These are phyloP conservation scores for Megalurothrips usitatus DNA, from an alignment of 2,888 invertebrate species.

Conservation along the genomic window DNA sequence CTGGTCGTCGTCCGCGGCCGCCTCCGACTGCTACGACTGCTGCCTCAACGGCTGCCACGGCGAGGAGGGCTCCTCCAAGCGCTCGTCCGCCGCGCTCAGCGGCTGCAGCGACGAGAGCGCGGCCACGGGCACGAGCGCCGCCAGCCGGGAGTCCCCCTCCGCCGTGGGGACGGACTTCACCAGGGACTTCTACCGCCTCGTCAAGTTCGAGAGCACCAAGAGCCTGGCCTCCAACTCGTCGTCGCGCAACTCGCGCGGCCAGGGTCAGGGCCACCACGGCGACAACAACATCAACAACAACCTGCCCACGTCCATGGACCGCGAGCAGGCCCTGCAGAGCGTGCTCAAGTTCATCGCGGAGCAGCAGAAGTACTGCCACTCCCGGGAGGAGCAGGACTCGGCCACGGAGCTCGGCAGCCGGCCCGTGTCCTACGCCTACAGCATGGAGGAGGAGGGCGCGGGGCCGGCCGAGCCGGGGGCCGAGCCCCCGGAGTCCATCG, in stretches of 20 bases:
- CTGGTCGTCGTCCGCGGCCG: conserved; percentile 49
- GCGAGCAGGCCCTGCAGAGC: conserved; percentile 66
- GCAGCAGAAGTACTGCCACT: conserved; percentile 65
- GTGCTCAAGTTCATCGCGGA: conserved; percentile 71
- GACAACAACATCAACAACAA: conserved; percentile 29
- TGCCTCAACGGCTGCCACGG: conserved; percentile 38
- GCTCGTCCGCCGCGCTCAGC: conserved; percentile 64
- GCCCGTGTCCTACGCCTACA: conserved; percentile 1
- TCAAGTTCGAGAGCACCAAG: conserved; percentile 75
- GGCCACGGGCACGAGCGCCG: conserved; percentile 30
- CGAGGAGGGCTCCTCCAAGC: conserved; percentile 58
- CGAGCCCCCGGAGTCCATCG: neutral
- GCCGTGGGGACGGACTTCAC: conserved; percentile 70
- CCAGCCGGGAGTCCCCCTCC: conserved; percentile 46
- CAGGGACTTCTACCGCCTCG: conserved; percentile 72
- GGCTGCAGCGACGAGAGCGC: conserved; percentile 47
- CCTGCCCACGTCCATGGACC: conserved; percentile 52
- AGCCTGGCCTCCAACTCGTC: conserved; percentile 63
- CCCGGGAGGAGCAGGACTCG: conserved; percentile 57
- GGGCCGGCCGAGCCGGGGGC: neutral
- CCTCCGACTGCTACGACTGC: conserved; percentile 35
- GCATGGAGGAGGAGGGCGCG: neutral
- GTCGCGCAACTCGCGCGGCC: conserved; percentile 30
- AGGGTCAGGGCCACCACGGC: conserved; percentile 31
- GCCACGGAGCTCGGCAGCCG: conserved; percentile 43